Conservation (phyloP, 1,140 invertebrate species). For the Musca vetustissima region DNA sequence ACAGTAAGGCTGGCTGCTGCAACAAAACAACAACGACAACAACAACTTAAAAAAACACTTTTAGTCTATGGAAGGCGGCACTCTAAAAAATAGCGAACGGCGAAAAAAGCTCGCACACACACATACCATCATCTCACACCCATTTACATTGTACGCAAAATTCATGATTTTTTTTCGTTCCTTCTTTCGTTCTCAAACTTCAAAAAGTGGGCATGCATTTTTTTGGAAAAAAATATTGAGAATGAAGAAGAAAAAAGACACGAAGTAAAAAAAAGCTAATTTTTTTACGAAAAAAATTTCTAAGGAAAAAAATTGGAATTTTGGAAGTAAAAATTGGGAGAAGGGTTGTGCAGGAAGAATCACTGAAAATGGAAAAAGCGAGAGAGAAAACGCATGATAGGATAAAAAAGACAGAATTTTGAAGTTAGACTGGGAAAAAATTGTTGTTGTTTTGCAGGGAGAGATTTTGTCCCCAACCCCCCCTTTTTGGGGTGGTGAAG, state of each 20-base stretch:
- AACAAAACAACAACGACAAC: slow-evolving; percentile 8
- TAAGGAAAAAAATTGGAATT: slow-evolving; percentile 15
- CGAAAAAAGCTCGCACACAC: too few relatives aligned
- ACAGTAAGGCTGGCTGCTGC: slow-evolving; percentile 6
- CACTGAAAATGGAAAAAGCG: background rate
- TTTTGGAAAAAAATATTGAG: background rate
- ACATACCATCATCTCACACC: too few relatives aligned
- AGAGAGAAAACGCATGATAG: background rate
- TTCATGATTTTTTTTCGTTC: too few relatives aligned
- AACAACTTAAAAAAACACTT: background rate
- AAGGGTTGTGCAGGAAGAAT: too few relatives aligned
- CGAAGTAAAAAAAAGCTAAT: too few relatives aligned
- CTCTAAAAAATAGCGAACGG: background rate
- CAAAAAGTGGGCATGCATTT: too few relatives aligned
- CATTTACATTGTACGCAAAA: too few relatives aligned
- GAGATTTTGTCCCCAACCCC: background rate
- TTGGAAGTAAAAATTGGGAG: background rate
- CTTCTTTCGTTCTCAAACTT: too few relatives aligned
- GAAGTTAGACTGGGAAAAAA: background rate
- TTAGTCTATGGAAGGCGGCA: slow-evolving; percentile 12
- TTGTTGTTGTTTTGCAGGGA: too few relatives aligned
- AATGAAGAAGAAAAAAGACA: background rate
- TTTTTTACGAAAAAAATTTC: slow-evolving; percentile 5
- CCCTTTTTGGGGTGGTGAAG: background rate
- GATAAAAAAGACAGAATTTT: background rate